Evolutionary conservation across 2,888 invertebrate species (phyloP).

Genomic region (Cheilosia urbana): DNA sequence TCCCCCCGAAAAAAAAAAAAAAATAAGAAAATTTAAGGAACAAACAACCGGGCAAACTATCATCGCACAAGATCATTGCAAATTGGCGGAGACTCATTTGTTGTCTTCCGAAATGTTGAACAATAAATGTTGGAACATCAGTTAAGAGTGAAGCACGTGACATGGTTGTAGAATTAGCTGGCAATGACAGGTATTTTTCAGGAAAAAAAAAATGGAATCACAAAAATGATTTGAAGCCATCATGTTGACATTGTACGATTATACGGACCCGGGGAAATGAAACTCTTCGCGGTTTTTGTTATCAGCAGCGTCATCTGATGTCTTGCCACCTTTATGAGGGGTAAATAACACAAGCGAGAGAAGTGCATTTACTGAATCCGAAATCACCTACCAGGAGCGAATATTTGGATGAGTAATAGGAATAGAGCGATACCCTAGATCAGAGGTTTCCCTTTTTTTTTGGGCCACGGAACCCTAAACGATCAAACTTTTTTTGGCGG

Average conservation of each 20-base stretch:
- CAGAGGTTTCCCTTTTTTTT: too few relatives aligned
- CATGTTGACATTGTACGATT: conserved; percentile 11
- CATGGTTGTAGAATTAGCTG: conserved; percentile 56
- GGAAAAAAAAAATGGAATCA: conserved; percentile 11
- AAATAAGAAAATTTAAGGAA: conserved; percentile 6
- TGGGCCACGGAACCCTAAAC: too few relatives aligned
- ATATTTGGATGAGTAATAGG: not conserved
- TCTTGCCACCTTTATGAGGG: conserved; percentile 59
- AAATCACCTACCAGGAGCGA: conserved; percentile 2
- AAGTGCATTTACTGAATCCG: conserved; percentile 24
- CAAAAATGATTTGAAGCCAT: conserved; percentile 18
- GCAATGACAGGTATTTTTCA: conserved; percentile 64
- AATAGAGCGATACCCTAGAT: too few relatives aligned
- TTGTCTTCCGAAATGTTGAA: conserved; percentile 70
- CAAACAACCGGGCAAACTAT: conserved; percentile 42
- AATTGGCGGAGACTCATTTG: conserved; percentile 70
- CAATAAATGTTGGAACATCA: conserved; percentile 74
- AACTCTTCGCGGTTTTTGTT: conserved; percentile 9
- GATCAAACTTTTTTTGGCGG: too few relatives aligned
- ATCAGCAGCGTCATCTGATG: conserved; percentile 51
- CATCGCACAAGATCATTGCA: conserved; percentile 68
- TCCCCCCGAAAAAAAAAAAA: conserved; percentile 22
- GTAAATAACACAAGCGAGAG: conserved; percentile 18
- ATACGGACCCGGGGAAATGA: conserved; percentile 11
- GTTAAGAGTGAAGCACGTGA: conserved; percentile 70